Percentiles rank a stretch among this genome's conserved stretches.
Conservation (phyloP, 2,888 invertebrate species). For the Meteorus colon region DNA sequence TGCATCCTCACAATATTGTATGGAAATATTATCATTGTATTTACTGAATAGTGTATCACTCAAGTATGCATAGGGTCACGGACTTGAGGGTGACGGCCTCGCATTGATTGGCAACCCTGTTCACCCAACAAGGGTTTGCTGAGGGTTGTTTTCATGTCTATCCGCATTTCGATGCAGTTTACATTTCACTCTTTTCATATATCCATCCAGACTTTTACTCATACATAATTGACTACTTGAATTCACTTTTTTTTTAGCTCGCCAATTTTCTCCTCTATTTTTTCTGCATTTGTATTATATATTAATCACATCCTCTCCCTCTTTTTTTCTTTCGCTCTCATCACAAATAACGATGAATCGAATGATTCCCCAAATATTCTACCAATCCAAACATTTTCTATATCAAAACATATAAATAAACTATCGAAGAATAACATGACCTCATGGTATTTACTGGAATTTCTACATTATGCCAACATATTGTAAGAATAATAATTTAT, state of each 20-base stretch:
- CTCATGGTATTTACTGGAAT: background rate
- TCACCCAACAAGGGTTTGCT: conserved; percentile 59
- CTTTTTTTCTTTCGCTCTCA: background rate
- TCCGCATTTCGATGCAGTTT: background rate
- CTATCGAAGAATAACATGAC: background rate
- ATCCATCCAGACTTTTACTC: background rate
- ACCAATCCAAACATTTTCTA: background rate
- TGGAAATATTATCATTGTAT: background rate
- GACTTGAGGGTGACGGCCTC: conserved; percentile 67
- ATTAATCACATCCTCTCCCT: background rate
- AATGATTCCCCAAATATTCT: background rate
- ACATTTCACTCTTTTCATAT: background rate
- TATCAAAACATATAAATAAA: background rate
- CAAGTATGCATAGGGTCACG: conserved; percentile 53
- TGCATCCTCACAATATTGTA: background rate
- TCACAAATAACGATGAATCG: background rate
- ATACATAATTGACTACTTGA: conserved; percentile 10
- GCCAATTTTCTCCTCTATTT: background rate
- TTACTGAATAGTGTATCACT: conserved; percentile 36
- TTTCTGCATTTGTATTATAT: background rate
- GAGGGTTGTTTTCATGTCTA: conserved; percentile 34
- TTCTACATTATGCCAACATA: background rate
- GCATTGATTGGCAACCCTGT: conserved; percentile 67
- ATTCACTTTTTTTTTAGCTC: background rate
- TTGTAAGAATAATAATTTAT: background rate